Evolutionary conservation across 2,888 invertebrate genomes (phyloP), one percentile per base, ranked within the genome.

Genomic region (Netelia fuscicornis): DNA sequence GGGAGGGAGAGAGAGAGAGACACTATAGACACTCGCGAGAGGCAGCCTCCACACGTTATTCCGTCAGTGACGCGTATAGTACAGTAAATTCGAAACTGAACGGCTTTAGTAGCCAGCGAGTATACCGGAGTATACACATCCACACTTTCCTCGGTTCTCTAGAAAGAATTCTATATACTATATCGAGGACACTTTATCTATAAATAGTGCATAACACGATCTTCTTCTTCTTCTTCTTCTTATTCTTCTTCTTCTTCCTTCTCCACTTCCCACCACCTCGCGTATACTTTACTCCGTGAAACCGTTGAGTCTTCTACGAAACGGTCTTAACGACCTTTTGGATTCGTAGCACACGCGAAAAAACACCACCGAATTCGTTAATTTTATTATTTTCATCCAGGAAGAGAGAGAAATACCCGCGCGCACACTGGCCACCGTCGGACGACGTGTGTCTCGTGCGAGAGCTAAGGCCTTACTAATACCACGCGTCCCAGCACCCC

Each of bases 391-490:
- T 58, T 58, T 17, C 13, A 5, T 58, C 58, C 9, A 58, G 58
- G 10, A 30, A 11, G 11, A 11, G 54, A 54, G 11, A 2, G 30
- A 6, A 2, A 20, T 20, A 20, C 58, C 13, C 17, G 58, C 58
- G 58, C 48, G 48, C 48, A 20, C 20, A 8, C 20, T 58, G 58
- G 5, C 58, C 58, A 17, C 58, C 58, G 52, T 52, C 42, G 44
- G 56, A 72, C 65, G 54, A 70, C 78, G 81, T 85, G 65, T 72
- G 84, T 74, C 81, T 70, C 84, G 84, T 70, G 75, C 84, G 84
- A 85, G 84, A 85, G 84, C 84, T 78, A 85, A 85, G 81, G 81
- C 84, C 78, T 81, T 81, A 85, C 84, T 81, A 80, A 80, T 80
- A 85, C 84, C 81, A 85, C 84, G 78, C 81, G 81, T 78, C 81